phyloP scores from a whole-genome alignment of 2,888 invertebrate genomes.

The Nomada ferruginata region DNA sequence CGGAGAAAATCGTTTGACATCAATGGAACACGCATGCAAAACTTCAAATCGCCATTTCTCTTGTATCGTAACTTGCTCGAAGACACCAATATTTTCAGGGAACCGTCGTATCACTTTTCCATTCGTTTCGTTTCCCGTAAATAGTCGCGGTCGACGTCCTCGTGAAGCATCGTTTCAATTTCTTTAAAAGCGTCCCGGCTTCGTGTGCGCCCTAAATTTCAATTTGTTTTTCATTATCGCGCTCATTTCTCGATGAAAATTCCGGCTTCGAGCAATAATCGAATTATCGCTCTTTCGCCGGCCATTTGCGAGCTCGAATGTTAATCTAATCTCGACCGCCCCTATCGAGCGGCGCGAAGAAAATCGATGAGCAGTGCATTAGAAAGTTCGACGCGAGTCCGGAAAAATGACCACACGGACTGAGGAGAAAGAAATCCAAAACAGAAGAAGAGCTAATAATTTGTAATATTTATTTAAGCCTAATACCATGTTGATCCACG shows the following conservation, averaged over 20 bases:
- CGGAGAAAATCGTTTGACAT: not conserved
- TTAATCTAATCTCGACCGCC: constrained; percentile 46
- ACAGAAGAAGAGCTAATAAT: not conserved
- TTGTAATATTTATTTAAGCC: too few species aligned
- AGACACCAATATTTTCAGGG: not conserved
- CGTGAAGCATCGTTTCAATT: constrained; percentile 18
- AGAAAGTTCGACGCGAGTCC: constrained; percentile 3
- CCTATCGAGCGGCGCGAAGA: constrained; percentile 17
- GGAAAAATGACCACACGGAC: not conserved
- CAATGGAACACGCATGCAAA: constrained; percentile 7
- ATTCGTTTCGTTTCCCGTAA: not conserved
- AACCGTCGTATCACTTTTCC: not conserved
- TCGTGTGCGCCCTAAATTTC: not conserved
- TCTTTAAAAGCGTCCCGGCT: not conserved
- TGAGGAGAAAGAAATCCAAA: not conserved
- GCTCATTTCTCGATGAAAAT: constrained; percentile 28
- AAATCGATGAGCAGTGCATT: constrained; percentile 14
- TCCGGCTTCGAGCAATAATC: constrained; percentile 23
- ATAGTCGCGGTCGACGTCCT: not conserved
- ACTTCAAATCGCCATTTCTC: not conserved
- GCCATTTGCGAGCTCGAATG: constrained; percentile 46
- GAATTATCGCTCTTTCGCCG: constrained; percentile 43
- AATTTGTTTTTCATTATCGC: constrained; percentile 51
- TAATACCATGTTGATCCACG: not conserved
- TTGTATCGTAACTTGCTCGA: not conserved